Evolutionary conservation across 2,113 vertebrate genomes (phyloP).

Genomic region (Sylvilagus bachmani): DNA sequence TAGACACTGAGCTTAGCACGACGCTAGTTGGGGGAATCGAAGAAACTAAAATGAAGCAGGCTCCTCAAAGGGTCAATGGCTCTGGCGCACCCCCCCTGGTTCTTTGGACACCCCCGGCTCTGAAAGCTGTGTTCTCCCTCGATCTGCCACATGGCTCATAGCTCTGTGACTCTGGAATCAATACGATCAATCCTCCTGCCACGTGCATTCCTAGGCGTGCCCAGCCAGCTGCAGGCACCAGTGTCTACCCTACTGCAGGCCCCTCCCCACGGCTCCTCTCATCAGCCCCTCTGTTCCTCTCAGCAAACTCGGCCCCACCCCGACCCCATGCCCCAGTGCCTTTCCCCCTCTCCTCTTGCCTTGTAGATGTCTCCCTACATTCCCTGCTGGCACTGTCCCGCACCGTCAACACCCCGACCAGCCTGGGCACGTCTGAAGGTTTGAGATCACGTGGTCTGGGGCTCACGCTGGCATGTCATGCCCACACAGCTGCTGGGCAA

Average conservation of each 20-base stretch:
- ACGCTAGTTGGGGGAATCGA: not conserved
- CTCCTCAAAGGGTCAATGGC: not conserved
- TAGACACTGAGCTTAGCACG: not conserved
- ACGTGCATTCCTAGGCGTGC: not conserved
- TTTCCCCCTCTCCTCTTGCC: not conserved
- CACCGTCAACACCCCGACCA: not conserved
- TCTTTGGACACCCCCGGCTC: not conserved
- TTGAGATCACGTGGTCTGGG: not conserved
- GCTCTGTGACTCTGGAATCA: not conserved
- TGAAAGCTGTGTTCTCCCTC: not conserved
- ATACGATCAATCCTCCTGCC: not conserved
- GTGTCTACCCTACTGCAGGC: not conserved
- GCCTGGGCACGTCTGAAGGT: not conserved
- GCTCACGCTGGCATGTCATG: not conserved
- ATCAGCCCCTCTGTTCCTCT: not conserved
- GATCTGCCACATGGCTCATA: not conserved
- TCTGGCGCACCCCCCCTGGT: not conserved
- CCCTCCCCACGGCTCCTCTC: not conserved
- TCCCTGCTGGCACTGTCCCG: no score
- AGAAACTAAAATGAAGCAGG: not conserved
- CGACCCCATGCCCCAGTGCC: not conserved
- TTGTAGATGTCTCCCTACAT: no score
- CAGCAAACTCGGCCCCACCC: rapidly evolving
- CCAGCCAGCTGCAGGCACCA: not conserved
- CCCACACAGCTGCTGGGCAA: not conserved